Base-by-base conservation (phyloP, 2,888 invertebrate genomes). In the Scaptomyza parva region DNA sequence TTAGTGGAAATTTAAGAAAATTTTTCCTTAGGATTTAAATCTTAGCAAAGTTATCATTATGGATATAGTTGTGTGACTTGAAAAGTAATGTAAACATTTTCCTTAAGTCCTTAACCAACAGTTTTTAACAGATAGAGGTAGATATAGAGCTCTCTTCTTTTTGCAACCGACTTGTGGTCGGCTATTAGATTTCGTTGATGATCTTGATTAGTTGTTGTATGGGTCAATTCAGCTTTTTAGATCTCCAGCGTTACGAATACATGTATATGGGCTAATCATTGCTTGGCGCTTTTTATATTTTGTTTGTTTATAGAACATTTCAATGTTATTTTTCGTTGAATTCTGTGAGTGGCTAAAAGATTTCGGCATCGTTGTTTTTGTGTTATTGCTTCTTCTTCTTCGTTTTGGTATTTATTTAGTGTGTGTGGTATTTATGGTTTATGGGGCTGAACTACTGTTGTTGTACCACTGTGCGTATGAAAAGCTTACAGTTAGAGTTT, bases 261-360 rank as follows among this genome's bases (percentile, higher is more conserved):
- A n/a, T n/a, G 41, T 51, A 66, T 78, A 63, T 86, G 80, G 81
- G 64, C 75, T 67, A 86, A 84, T 80, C 62, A 62, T 53, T 61
- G 61, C 45, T 68, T 70, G 70, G 60, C 66, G 73, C 52, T 57
- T 66, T 33, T n/a, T 50, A 28, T 44, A 37, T 54, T 58, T 60
- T 81, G 82, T 82, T 84, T 82, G 87, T 78, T 86, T 83, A 83
- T 52, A 69, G 37, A 76, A 70, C 64, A 71, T 72, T 78, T 84
- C 66, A 76, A 66, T 76, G 69, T 77, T 83, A 65, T 74, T 79
- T 82, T 83, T 79, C 57, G 60, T 65, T 68, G 58, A 78, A 63
- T 71, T 65, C 30, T 58, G 47, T 51, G 64, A 62, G 81, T 67
- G 83, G 45, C 61, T 45, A 66, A 43, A 52, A 54, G 67, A 80